Base-by-base conservation (phyloP, 2,888 invertebrate genomes). In the Eutolmus rufibarbis region DNA sequence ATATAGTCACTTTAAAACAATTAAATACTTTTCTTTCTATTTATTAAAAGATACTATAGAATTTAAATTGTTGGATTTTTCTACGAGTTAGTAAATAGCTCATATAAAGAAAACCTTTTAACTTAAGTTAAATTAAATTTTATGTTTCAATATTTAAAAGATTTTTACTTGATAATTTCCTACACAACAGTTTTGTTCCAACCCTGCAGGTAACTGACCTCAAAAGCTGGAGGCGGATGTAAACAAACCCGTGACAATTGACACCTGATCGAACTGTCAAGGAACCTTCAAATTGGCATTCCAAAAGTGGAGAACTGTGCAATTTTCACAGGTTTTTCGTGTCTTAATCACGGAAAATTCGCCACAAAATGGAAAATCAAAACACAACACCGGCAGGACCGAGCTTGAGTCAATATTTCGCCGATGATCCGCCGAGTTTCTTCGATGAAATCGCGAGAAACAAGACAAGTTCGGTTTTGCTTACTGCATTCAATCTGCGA, bases 401-500 rank as follows among this genome's bases (percentile, higher is more conserved):
- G 46, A 90, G 87, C 76, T 90, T 93, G 40, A 92, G 93, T 90
- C 92, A 93, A 89, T 93, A 93, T 89, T 93, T 93, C 89, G 91
- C 91, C 5, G 91, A 92, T 89, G 92, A 93, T 90, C 92, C 92
- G 9, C 92, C 92, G 16, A 92, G 92, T 89, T 92, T 92, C 86
- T 93, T 93, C 89, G 93, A 93, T 90, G 91, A 93, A 89, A 88
- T 93, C 81, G 89, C 90, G 1, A 46, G 57, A 57, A 79, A 14
- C 16, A 86, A 86, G 34, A 31, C 34, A 74, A 74, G 88, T 37
- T 16, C 8, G 34, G 51, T 56, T 81, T 37, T n/a, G 8, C 3
- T 46, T 7, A 28, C 9, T 23, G 9, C 23, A 7, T 37, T 51
- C 1, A 5, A 7, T 16, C 51, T n/a, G 0, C 0, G 34, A 66